Evolutionary conservation across 2,797 vertebrate genomes (phyloP).

Genomic region (Sebastolobus altivelis): DNA sequence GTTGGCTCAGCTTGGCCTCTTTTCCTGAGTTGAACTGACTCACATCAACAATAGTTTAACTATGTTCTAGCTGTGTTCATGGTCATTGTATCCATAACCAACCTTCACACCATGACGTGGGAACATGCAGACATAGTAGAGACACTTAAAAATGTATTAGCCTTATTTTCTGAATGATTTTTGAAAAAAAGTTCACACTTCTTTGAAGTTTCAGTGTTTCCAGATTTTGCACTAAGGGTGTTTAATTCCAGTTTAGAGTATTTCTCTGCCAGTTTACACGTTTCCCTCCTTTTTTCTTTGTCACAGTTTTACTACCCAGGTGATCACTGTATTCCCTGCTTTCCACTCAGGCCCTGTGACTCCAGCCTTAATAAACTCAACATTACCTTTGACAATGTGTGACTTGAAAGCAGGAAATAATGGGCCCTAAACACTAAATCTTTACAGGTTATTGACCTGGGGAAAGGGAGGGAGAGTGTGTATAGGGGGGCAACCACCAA

Average conservation of each 20-base stretch:
- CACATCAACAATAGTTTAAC: conserved; percentile 21
- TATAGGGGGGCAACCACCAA: conserved; percentile 19
- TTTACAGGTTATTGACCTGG: conserved; percentile 86
- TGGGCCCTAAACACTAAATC: conserved; percentile 86
- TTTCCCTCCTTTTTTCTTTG: conserved; percentile 49
- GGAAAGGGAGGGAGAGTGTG: conserved; percentile 25
- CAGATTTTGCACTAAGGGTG: background rate
- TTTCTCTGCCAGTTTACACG: conserved; percentile 18
- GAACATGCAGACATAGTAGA: background rate
- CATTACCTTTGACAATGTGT: conserved; percentile 84
- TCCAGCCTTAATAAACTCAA: conserved; percentile 81
- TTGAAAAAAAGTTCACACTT: background rate
- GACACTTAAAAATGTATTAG: background rate
- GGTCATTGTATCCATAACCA: background rate
- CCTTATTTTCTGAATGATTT: background rate
- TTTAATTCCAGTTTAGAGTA: background rate
- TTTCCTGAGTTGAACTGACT: conserved; percentile 31
- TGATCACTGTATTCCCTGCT: conserved; percentile 65
- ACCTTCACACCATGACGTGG: background rate
- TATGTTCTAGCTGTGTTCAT: background rate
- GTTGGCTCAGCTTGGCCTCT: conserved; percentile 50
- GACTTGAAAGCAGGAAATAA: conserved; percentile 89
- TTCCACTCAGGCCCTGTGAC: conserved; percentile 59
- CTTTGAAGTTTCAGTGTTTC: background rate
- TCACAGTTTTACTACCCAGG: conserved; percentile 64